Conservation (phyloP, 2,113 vertebrate genomes). For the Sclerurus mexicanus region DNA sequence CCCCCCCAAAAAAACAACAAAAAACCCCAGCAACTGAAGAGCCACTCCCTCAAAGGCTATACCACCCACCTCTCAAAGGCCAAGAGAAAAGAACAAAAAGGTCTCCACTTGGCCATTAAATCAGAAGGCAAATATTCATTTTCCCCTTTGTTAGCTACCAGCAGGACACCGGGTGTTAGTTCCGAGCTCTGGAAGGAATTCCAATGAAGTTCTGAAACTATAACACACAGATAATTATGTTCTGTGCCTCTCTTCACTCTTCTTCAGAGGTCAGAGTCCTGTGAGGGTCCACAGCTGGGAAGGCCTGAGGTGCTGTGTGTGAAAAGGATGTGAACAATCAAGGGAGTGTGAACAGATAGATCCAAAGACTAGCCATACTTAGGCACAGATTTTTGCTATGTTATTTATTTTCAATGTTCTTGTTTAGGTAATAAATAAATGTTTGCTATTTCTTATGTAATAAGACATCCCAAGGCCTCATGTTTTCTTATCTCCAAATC, state of each 20-base stretch:
- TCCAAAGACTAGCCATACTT: background rate
- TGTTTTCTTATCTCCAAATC: background rate
- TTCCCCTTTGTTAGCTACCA: no score
- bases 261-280: background rate
- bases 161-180: no score
- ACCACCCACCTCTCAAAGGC: no score
- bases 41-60: no score
- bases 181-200: no score
- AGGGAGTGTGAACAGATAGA: background rate
- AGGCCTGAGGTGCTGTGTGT: background rate
- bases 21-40: no score
- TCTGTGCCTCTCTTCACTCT: background rate
- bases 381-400: background rate
- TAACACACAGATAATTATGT: background rate
- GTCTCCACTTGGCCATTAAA: no score
- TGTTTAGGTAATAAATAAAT: background rate
- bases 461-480: background rate
- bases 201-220: no score
- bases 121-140: no score
- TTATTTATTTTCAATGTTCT: background rate
- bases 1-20: no score
- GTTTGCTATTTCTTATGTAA: background rate
- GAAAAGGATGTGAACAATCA: background rate
- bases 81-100: no score
- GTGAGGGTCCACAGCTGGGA: background rate